These are phyloP conservation scores for Adelphocoris suturalis DNA, from an alignment of 2,888 invertebrate genomes.

Conservation along the genomic window DNA sequence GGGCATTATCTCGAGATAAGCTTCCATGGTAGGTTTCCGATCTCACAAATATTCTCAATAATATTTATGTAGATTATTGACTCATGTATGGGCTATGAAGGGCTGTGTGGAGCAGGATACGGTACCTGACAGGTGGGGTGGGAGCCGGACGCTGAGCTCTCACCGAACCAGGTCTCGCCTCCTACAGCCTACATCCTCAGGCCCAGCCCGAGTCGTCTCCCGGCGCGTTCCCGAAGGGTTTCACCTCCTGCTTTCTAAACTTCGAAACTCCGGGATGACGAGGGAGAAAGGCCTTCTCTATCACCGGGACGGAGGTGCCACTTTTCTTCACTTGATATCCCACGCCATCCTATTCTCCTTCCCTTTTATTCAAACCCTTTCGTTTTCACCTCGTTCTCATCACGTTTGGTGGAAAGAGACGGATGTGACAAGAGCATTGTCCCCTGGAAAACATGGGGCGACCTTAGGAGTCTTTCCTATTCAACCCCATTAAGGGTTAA, in stretches of 20 bases:
- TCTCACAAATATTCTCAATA: no score
- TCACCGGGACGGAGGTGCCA: background rate
- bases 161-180: background rate
- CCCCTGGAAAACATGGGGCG: no score
- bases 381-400: background rate
- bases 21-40: no score
- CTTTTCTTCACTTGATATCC: background rate
- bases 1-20: no score
- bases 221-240: background rate
- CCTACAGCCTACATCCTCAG: background rate
- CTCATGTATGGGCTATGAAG: background rate
- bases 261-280: background rate
- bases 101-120: background rate
- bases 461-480: no score
- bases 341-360: background rate
- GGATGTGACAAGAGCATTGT: no score
- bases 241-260: constrained; percentile 1
- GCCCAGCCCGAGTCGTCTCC: background rate
- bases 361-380: background rate
- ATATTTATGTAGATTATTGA: no score
- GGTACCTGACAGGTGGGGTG: background rate
- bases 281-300: background rate
- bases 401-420: background rate
- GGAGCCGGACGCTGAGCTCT: background rate
- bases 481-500: no score